Conservation (phyloP, 1,140 invertebrate species). For the Apolygus lucorum region DNA sequence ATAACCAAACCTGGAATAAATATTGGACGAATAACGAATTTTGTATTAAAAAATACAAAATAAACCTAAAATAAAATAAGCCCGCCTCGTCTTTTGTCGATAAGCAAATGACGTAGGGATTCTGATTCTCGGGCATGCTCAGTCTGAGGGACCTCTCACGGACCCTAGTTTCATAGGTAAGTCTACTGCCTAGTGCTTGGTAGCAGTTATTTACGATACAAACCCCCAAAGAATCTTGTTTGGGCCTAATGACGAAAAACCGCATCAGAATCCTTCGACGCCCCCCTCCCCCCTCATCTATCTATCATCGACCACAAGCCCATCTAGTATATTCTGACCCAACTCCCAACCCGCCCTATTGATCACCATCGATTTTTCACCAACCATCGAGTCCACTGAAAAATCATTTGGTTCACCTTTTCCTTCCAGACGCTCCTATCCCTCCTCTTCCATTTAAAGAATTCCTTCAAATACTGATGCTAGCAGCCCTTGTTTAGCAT, state of each 20-base stretch:
- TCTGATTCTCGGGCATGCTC: not conserved
- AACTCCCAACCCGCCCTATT: not conserved
- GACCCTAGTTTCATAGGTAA: not conserved
- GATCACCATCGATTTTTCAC: not conserved
- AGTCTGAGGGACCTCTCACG: not conserved
- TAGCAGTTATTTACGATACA: too few species aligned
- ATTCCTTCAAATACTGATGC: too few species aligned
- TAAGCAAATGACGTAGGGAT: not conserved
- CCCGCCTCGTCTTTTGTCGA: not conserved
- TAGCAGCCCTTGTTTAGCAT: too few species aligned
- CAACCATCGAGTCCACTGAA: not conserved
- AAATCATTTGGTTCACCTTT: not conserved
- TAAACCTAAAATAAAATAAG: not conserved
- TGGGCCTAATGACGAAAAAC: too few species aligned
- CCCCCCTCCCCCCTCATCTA: not conserved
- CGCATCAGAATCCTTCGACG: too few species aligned
- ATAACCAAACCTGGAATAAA: too few species aligned
- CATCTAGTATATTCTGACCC: not conserved
- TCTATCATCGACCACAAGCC: not conserved
- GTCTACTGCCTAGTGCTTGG: not conserved
- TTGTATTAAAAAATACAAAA: too few species aligned
- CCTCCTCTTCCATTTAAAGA: not conserved
- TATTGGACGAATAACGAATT: too few species aligned
- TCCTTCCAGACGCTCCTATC: not conserved
- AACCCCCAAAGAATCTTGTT: too few species aligned